These are phyloP conservation scores for Rhagophthalmus giganteus DNA, from an alignment of 2,888 invertebrate genomes.

Conservation along the genomic window DNA sequence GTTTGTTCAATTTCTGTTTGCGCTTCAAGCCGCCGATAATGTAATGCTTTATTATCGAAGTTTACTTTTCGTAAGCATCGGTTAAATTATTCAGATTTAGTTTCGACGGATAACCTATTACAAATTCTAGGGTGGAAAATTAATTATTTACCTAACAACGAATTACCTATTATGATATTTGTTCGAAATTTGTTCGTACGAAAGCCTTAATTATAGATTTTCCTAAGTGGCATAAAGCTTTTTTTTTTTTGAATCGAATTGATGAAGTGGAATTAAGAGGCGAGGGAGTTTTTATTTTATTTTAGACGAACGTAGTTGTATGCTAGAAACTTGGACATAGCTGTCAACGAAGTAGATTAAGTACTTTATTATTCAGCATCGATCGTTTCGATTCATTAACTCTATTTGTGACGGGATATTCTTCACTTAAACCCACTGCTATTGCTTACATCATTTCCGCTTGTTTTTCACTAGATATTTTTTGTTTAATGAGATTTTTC, in stretches of 20 bases:
- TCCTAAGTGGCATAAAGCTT: conserved; percentile 1
- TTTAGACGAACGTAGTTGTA: conserved; percentile 10
- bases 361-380: conserved; percentile 39
- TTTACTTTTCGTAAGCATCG: too few relatives aligned
- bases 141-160: too few relatives aligned
- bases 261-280: conserved; percentile 22
- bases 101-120: background rate
- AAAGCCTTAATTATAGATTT: conserved; percentile 18
- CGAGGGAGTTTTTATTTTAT: conserved; percentile 20
- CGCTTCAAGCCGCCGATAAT: conserved; percentile 1
- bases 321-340: conserved; percentile 17
- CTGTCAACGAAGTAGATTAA: conserved; percentile 38
- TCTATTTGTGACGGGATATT: conserved; percentile 30
- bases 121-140: conserved; percentile 2
- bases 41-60: too few relatives aligned
- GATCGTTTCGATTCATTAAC: conserved; percentile 40
- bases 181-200: conserved; percentile 7
- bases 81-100: conserved; percentile 8
- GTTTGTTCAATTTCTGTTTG: conserved; percentile 20
- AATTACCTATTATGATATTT: too few relatives aligned
- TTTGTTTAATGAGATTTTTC: conserved; percentile 4
- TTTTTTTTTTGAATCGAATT: conserved; percentile 21
- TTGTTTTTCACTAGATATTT: conserved; percentile 22
- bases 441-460: conserved; percentile 21
- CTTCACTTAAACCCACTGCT: conserved; percentile 22